A percentile compares a stretch with the other conserved stretches of the same genome.
These are phyloP conservation scores for Apodemia hepburni DNA, from an alignment of 2,888 invertebrate genomes.

Conservation along the genomic window DNA sequence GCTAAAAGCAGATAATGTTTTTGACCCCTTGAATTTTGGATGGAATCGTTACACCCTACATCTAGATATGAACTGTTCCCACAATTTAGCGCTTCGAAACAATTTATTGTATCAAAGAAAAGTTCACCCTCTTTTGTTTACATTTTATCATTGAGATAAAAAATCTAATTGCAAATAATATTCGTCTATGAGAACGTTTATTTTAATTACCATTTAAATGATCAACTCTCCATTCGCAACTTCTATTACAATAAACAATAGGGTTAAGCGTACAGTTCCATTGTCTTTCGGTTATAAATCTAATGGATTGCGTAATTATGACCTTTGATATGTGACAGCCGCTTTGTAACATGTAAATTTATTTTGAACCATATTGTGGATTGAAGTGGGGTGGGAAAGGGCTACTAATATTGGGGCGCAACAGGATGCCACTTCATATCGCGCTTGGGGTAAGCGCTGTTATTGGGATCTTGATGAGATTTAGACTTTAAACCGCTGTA, in stretches of 20 bases:
- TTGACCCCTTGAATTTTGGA: no score
- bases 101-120: slow-evolving; percentile 15
- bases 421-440: slow-evolving; percentile 62
- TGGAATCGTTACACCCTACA: no score
- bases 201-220: slow-evolving; percentile 76
- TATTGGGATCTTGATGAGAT: slow-evolving; percentile 30
- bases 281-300: slow-evolving; percentile 77
- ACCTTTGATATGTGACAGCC: slow-evolving; percentile 73
- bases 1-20: no score
- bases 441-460: slow-evolving; percentile 40
- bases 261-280: slow-evolving; percentile 56
- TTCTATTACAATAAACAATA: slow-evolving; percentile 53
- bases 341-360: slow-evolving; percentile 75
- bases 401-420: slow-evolving; percentile 57
- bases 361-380: slow-evolving; percentile 45
- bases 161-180: slow-evolving; percentile 61
- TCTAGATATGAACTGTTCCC: no score
- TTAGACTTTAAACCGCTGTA: slow-evolving; percentile 10
- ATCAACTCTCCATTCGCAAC: slow-evolving; percentile 54
- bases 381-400: slow-evolving; percentile 69
- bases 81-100: no score
- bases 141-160: slow-evolving; percentile 38
- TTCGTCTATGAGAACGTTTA: slow-evolving; percentile 61
- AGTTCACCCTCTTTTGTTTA: slow-evolving; percentile 50
- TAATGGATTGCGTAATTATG: slow-evolving; percentile 71